A percentile compares a stretch with the other conserved stretches of the same genome.
Evolutionary conservation across 1,140 invertebrate species (phyloP).

Genomic region (Lethrus apterus): DNA sequence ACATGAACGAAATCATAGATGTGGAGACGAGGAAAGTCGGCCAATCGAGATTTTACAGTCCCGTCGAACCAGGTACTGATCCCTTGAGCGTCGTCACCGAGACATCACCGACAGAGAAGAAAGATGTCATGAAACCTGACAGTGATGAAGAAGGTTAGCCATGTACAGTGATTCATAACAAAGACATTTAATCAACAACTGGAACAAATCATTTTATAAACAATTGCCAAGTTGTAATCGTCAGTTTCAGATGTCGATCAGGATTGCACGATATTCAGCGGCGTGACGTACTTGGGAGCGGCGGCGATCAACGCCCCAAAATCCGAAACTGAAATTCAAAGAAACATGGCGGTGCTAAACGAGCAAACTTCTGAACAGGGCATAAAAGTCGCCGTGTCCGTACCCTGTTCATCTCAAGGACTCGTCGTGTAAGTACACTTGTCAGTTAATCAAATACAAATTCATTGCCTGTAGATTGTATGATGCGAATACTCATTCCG

Average conservation of each 20-base stretch:
- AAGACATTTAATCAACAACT: too few species aligned
- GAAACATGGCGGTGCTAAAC: slow-evolving; percentile 88
- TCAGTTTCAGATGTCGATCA: slow-evolving; percentile 69
- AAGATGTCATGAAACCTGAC: slow-evolving; percentile 69
- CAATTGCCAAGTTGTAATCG: too few species aligned
- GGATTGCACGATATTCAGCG: slow-evolving; percentile 86
- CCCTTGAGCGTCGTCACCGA: slow-evolving; percentile 24
- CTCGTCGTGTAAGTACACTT: slow-evolving; percentile 68
- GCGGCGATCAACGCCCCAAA: slow-evolving; percentile 89
- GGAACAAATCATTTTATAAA: too few species aligned
- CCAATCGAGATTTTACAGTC: slow-evolving; percentile 45
- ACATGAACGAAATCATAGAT: slow-evolving; percentile 31
- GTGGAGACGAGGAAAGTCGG: slow-evolving; percentile 34
- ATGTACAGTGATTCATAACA: too few species aligned
- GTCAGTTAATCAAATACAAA: neutral
- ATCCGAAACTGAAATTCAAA: slow-evolving; percentile 90
- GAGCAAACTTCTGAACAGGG: slow-evolving; percentile 65
- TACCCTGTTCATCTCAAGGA: slow-evolving; percentile 83
- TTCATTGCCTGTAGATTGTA: slow-evolving; percentile 61
- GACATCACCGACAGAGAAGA: slow-evolving; percentile 58
- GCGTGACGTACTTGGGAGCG: slow-evolving; percentile 90
- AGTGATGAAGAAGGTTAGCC: slow-evolving; percentile 51
- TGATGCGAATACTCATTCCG: slow-evolving; percentile 72
- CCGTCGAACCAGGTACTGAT: slow-evolving; percentile 37
- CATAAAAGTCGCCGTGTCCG: slow-evolving; percentile 82